Percentiles rank a stretch among this genome's conserved stretches.
Conservation (phyloP, 2,113 vertebrate genomes). For the Pyxicephalus adspersus region DNA sequence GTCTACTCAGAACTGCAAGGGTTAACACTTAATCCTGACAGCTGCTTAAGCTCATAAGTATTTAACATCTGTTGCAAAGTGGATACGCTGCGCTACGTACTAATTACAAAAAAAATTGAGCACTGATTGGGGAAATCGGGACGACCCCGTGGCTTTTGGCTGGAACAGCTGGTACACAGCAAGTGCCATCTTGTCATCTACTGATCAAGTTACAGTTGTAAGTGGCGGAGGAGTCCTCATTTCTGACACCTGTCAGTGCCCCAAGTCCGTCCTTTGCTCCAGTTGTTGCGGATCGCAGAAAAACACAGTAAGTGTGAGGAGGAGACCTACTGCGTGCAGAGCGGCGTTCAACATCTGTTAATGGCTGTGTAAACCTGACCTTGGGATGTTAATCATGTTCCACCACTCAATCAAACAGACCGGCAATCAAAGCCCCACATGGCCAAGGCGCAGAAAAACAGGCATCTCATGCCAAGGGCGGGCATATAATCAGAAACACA, state of each 20-base stretch:
- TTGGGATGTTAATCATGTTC: conserved; percentile 16
- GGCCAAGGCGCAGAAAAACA: no score
- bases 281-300: not conserved
- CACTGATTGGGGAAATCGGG: not conserved
- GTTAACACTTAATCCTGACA: not conserved
- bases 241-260: not conserved
- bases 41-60: not conserved
- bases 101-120: not conserved
- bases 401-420: not conserved
- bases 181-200: not conserved
- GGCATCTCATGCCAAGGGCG: no score
- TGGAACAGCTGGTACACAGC: not conserved
- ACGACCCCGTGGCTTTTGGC: not conserved
- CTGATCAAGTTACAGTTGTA: no score
- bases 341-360: conserved; percentile 14
- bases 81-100: no score
- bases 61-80: not conserved
- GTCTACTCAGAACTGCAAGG: not conserved
- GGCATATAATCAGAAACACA: no score
- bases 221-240: not conserved
- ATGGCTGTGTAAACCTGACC: conserved; percentile 35
- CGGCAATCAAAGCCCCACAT: not conserved
- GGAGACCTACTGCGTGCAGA: not conserved
- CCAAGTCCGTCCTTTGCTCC: not conserved
- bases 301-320: not conserved